Base-by-base conservation (phyloP, 1,140 invertebrate genomes). In the Drosophila lowei region DNA sequence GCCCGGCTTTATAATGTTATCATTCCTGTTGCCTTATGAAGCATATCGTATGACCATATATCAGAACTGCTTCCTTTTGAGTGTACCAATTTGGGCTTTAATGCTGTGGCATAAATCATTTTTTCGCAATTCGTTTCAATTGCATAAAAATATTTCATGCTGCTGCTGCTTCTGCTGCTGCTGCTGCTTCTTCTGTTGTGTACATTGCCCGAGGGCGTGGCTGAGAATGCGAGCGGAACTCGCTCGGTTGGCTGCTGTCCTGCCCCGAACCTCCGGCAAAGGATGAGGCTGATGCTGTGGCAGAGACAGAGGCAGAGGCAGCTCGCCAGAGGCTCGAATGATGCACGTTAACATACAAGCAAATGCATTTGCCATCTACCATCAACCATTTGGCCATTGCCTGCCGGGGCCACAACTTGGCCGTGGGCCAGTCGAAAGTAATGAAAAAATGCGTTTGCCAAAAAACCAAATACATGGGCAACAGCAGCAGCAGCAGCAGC, bases 371-470 rank as follows among this genome's bases (percentile, higher is more conserved):
- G 79, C 74, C 66, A 77, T 77, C 67, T 76, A 68, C 77, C 75
- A 77, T 77, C 71, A 81, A 79, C 78, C 67, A 66, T 48, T 48
- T 56, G 18, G 49, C 49, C 49, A 62, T 9, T 57, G 43, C 42
- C 55, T 23, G 42, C 34, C 34, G 49, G 73, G 55, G 55, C 52
- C 13, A 50, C 57, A 65, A 71, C 54, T 81, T 85, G 81, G 81
- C 83, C 70, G n/a, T 48, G 54, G 70, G 81, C 81, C 81, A 85
- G 83, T 88, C 41, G 60, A 71, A 78, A 86, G 81, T 85, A 85
- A 85, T 85, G 81, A 85, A 85, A 85, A 86, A 85, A 88, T 88
- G 83, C 81, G 81, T 85, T 80, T 85, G 81, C 81, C 81, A 85
- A 85, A 85, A 81, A 77, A 65, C 50, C 63, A 72, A 72, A 79